Evolutionary conservation across 2,797 vertebrate species (phyloP), one percentile per base, ranked within the genome.

Genomic region (Cynopterus sphinx): DNA sequence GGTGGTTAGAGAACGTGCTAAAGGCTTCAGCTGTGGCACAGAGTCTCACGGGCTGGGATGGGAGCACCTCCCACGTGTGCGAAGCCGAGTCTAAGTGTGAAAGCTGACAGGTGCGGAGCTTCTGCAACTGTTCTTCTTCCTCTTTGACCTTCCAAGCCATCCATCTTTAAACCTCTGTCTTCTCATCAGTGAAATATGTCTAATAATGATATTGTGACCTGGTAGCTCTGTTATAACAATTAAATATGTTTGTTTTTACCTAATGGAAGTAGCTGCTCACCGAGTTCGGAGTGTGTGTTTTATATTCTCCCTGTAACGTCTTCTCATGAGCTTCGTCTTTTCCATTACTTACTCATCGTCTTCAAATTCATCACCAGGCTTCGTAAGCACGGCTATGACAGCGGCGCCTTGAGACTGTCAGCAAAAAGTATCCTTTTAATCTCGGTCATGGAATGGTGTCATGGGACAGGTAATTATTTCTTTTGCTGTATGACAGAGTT

Each of bases 1-100:
- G 17, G 19, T 85, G 96, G 75, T 87, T 68, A 91, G 97, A 89
- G 19, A 96, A 77, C 33, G 51, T 78, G 46, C 89, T 90, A 89
- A 78, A 63, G 65, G 59, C 12, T 53, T 90, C 79, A 71, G 55
- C 9, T 22, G 78, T 79, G 31, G 51, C 59, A 36, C 7, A 0
- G 16, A 59, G 26, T 41, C 12, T 73, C 43, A 21, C 19, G 26
- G 16, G 15, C 36, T 15, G 0, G 3, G 2, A n/a, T 2, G 55
- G 16, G 7, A 7, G 63, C 4, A 39, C 10, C 17, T 57, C 94
- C 9, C 70, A 78, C 79, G 57, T 9, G 88, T 67, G 88, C 8
- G 73, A 36, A 17, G 1, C 19, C 61, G 31, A 82, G 68, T 51
- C 74, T 49, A 89, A 81, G 22, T 53, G 6, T 2, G 49, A 95